A percentile compares a stretch with the other conserved stretches of the same genome.
Evolutionary conservation across 2,113 vertebrate genomes (phyloP).

Genomic region (Alaudala cheleensis): DNA sequence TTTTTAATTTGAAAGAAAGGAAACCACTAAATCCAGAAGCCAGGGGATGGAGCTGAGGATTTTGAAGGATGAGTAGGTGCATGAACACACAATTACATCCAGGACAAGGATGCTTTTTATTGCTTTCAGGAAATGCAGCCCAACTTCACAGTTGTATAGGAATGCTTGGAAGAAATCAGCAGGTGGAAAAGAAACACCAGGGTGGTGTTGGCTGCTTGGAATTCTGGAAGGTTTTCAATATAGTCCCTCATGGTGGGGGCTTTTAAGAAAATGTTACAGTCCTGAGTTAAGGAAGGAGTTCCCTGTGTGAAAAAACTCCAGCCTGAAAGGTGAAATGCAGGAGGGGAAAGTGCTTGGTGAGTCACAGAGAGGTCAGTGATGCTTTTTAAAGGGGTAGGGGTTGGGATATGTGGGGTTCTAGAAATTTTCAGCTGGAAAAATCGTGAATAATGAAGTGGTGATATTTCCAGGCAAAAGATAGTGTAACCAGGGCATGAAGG

Average conservation of each 20-base stretch:
- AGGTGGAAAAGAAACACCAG: neutral
- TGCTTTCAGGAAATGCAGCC: neutral
- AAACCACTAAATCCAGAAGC: neutral
- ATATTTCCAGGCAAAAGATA: neutral
- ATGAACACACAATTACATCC: fast-evolving
- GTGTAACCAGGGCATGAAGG: neutral
- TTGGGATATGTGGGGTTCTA: neutral
- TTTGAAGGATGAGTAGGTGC: neutral
- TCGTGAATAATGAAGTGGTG: fast-evolving
- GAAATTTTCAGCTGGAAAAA: neutral
- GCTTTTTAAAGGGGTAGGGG: neutral
- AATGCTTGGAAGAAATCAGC: neutral
- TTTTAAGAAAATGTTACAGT: neutral
- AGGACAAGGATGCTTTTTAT: neutral
- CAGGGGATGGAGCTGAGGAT: neutral
- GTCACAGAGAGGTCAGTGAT: neutral
- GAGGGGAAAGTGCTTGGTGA: neutral
- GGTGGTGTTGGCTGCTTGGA: neutral
- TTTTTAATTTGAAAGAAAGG: neutral
- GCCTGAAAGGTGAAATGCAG: neutral
- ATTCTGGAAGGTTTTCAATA: neutral
- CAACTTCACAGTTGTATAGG: fast-evolving
- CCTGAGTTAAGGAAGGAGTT: neutral
- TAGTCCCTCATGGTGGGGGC: fast-evolving
- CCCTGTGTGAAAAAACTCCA: neutral